phyloP scores from a whole-genome alignment of 2,797 vertebrate species.

The Margarornis squamiger region DNA sequence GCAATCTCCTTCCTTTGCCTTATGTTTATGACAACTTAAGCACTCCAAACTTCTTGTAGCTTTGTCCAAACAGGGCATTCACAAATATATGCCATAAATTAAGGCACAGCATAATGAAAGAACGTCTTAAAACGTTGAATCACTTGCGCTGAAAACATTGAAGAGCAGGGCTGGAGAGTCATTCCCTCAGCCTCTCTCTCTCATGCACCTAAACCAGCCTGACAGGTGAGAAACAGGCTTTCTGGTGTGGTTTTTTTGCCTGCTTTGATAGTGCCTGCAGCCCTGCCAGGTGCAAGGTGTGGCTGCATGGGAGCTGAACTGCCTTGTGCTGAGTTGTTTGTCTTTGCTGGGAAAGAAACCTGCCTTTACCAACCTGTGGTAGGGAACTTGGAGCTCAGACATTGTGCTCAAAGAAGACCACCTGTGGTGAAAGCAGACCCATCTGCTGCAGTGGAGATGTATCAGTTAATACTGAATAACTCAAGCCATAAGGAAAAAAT shows the following conservation, averaged over 20 bases:
- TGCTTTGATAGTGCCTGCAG: conserved; percentile 28
- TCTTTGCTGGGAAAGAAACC: conserved; percentile 37
- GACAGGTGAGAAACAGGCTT: conserved; percentile 64
- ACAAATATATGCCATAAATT: background rate
- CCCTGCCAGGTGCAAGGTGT: conserved; percentile 57
- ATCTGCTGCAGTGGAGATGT: background rate
- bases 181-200: background rate
- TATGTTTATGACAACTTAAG: background rate
- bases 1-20: background rate
- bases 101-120: background rate
- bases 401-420: background rate
- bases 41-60: background rate
- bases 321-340: conserved; percentile 20
- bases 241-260: conserved; percentile 45
- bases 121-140: background rate
- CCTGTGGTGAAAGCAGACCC: background rate
- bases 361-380: background rate
- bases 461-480: background rate
- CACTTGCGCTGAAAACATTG: background rate
- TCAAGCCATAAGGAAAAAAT: background rate
- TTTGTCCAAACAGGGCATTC: background rate
- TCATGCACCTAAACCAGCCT: conserved; percentile 51
- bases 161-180: background rate
- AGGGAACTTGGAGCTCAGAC: background rate
- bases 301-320: conserved; percentile 37